These are phyloP conservation scores for Caenorhabditis japonica DNA, from an alignment of 2,888 invertebrate genomes.

Conservation along the genomic window DNA sequence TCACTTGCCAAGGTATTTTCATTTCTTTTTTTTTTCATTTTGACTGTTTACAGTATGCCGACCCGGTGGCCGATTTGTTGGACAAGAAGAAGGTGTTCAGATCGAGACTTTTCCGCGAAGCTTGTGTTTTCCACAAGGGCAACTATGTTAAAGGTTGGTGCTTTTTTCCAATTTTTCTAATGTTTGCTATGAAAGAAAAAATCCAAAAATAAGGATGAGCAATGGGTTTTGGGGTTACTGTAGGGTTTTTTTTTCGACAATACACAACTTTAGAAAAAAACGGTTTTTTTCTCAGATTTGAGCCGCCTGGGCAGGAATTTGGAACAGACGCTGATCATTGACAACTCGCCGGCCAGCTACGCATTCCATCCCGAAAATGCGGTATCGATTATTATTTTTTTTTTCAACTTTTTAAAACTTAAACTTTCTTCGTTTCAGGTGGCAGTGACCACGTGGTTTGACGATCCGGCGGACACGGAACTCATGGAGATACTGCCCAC, in stretches of 20 bases:
- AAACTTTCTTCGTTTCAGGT: constrained; percentile 81
- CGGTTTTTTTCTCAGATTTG: constrained; percentile 87
- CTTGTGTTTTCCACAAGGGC: constrained; percentile 99
- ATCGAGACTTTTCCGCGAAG: constrained; percentile 95
- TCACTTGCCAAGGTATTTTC: constrained; percentile 88
- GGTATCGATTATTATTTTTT: constrained; percentile 82
- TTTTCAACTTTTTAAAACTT: background rate
- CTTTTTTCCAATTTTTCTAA: background rate
- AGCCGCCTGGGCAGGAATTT: constrained; percentile 96
- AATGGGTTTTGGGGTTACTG: too few species aligned
- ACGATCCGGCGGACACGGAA: constrained; percentile 97
- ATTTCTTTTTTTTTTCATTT: too few species aligned
- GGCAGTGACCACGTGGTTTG: constrained; percentile 99
- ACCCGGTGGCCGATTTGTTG: constrained; percentile 97
- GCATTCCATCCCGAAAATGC: constrained; percentile 99
- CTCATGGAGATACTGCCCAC: constrained; percentile 96
- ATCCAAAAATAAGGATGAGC: background rate
- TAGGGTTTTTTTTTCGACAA: background rate
- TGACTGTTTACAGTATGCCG: constrained; percentile 86
- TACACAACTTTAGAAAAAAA: too few species aligned
- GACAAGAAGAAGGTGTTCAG: constrained; percentile 92
- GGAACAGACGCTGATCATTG: constrained; percentile 95
- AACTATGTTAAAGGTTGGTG: constrained; percentile 90
- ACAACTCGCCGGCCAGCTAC: constrained; percentile 99
- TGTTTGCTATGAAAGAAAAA: background rate